phyloP scores from a whole-genome alignment of 2,888 invertebrate genomes.

The Philonicus albiceps region DNA sequence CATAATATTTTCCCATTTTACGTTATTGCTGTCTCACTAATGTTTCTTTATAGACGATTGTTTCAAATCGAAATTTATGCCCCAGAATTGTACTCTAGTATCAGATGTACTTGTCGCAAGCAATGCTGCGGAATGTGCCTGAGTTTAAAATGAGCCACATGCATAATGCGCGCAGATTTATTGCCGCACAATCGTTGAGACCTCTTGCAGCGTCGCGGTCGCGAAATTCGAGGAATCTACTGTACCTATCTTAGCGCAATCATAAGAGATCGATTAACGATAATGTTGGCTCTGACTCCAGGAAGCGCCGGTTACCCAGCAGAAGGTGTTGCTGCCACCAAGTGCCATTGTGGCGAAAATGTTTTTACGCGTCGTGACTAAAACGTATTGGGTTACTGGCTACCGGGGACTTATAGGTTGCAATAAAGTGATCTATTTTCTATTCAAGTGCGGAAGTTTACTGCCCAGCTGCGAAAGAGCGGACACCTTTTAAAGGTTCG shows the following conservation, averaged over 20 bases:
- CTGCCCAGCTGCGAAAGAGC: neutral
- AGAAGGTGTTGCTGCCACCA: neutral
- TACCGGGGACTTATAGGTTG: neutral
- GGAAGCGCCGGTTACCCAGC: neutral
- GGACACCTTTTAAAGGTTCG: neutral
- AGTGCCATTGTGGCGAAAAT: neutral
- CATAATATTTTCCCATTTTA: constrained; percentile 54
- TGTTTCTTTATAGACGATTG: constrained; percentile 54
- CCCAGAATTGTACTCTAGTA: constrained; percentile 7
- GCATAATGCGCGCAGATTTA: neutral
- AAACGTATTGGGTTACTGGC: neutral
- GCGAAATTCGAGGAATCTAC: neutral
- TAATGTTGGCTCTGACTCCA: neutral
- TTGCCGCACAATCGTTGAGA: neutral
- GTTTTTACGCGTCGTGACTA: neutral
- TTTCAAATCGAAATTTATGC: constrained; percentile 52
- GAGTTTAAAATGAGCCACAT: neutral
- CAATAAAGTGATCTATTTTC: neutral
- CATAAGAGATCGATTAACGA: neutral
- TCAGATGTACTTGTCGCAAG: neutral
- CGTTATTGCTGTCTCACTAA: constrained; percentile 54
- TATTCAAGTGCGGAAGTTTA: neutral
- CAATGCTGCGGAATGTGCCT: neutral
- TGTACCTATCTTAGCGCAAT: neutral
- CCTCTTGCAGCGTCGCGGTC: neutral